Evolutionary conservation across 1,140 invertebrate genomes (phyloP).

Genomic region (Cyphomyrmex costatus): DNA sequence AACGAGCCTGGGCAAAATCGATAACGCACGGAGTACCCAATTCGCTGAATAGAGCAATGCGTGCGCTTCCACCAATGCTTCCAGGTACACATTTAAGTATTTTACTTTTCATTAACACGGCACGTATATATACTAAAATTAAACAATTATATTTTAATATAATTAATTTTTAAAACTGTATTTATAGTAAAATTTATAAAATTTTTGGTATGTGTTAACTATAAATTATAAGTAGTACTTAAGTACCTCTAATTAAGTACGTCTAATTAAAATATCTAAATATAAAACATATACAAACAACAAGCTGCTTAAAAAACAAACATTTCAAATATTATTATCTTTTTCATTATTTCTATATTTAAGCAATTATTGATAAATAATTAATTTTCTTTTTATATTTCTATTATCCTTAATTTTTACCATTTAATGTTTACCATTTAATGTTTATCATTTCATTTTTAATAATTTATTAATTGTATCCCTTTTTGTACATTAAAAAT

Average conservation of each 20-base stretch:
- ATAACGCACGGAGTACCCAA: conserved; percentile 65
- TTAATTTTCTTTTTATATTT: too few species aligned
- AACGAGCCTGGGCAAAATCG: conserved; percentile 65
- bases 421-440: not conserved
- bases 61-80: not conserved
- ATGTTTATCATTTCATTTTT: not conserved
- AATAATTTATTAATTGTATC: not conserved
- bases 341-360: not conserved
- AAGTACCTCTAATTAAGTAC: too few species aligned
- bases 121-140: not conserved
- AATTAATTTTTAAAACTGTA: not conserved
- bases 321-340: not conserved
- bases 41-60: not conserved
- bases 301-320: not conserved
- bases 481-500: not conserved
- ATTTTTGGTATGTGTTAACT: not conserved
- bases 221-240: not conserved
- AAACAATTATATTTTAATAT: not conserved
- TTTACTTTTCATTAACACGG: not conserved
- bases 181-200: not conserved
- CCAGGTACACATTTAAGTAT: conserved; percentile 56
- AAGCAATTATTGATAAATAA: not conserved
- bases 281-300: not conserved
- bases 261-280: conserved; percentile 2
- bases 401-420: not conserved